Evolutionary conservation across 2,113 vertebrate genomes (phyloP), one percentile per base, ranked within the genome.

Genomic region (Vimba vimba): DNA sequence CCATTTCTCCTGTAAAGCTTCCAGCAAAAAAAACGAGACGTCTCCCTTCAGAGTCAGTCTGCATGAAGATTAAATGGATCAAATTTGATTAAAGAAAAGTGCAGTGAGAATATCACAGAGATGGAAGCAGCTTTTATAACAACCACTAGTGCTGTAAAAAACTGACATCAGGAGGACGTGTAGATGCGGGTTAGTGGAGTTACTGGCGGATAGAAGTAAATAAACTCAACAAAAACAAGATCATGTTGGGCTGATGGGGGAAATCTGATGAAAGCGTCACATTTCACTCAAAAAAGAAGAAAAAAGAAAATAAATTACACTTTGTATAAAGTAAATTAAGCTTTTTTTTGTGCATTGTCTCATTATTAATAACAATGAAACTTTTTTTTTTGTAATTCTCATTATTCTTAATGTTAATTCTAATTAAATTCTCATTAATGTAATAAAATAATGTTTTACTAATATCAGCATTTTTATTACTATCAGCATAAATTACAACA

Each of bases 31-130:
- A 81, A 68, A 23, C 27, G 57, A 79, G 80, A 62, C n/a, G 74
- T 66, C 19, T 27, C n/a, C 52, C 43, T 59, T 59, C 76, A 77
- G 75, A 73, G 68, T 80, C 36, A 62, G 71, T 27, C 64, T 52
- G 52, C 33, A 52, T 85, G 83, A 45, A 84, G 73, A 87, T 82
- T 85, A 78, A 87, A 83, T 47, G 73, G 71, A 85, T 89, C 62
- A 85, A n/a, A 79, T 19, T 52, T 87, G 79, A 85, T 83, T 83
- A 66, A 50, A 85, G n/a, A 55, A 55, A 77, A 87, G 83, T 27
- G 81, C 25, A 85, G 4, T 27, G 50, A 85, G 73, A 85, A 77
- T 81, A 21, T 57, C 3, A 21, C 7, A 21, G 66, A 69, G 66
- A 36, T 4, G 30, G 13, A 33, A 86, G 27, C 47, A 78, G 50